Evolutionary conservation across 2,113 vertebrate genomes (phyloP).

Genomic region (Podarcis cretensis): DNA sequence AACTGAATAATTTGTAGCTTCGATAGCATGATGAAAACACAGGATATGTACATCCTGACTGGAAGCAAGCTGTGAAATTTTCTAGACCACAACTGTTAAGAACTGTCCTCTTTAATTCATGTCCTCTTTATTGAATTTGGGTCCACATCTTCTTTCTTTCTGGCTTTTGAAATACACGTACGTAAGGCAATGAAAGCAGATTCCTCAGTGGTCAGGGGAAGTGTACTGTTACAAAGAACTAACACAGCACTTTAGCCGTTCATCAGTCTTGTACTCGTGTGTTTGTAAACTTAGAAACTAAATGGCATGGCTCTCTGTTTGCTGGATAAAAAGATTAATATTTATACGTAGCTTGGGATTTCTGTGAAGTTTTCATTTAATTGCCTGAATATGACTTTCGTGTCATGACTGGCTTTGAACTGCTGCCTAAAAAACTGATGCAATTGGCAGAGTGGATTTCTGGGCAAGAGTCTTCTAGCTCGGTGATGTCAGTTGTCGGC

Average conservation of each 20-base stretch:
- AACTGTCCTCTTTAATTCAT: background rate
- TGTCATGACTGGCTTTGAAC: slow-evolving; percentile 61
- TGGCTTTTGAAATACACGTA: slow-evolving; percentile 12
- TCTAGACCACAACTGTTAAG: background rate
- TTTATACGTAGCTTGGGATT: slow-evolving; percentile 33
- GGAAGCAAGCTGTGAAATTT: background rate
- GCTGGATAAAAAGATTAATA: slow-evolving; percentile 14
- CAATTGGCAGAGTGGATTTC: slow-evolving; percentile 62
- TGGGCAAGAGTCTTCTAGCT: slow-evolving; percentile 43
- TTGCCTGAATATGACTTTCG: slow-evolving; percentile 39
- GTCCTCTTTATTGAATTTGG: slow-evolving; percentile 28
- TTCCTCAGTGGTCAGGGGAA: background rate
- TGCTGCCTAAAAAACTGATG: slow-evolving; percentile 61
- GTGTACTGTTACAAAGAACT: background rate
- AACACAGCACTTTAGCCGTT: background rate
- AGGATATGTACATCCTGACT: background rate
- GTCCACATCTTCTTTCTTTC: background rate
- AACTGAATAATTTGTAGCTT: background rate
- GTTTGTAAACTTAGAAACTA: slow-evolving; percentile 39
- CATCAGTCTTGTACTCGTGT: slow-evolving; percentile 21
- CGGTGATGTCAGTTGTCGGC: slow-evolving; percentile 68
- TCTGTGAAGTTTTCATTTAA: slow-evolving; percentile 25
- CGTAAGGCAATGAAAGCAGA: background rate
- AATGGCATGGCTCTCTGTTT: slow-evolving; percentile 8
- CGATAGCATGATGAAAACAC: background rate